These are phyloP conservation scores for Bubo scandiacus DNA, from an alignment of 2,113 vertebrate genomes.

Conservation along the genomic window DNA sequence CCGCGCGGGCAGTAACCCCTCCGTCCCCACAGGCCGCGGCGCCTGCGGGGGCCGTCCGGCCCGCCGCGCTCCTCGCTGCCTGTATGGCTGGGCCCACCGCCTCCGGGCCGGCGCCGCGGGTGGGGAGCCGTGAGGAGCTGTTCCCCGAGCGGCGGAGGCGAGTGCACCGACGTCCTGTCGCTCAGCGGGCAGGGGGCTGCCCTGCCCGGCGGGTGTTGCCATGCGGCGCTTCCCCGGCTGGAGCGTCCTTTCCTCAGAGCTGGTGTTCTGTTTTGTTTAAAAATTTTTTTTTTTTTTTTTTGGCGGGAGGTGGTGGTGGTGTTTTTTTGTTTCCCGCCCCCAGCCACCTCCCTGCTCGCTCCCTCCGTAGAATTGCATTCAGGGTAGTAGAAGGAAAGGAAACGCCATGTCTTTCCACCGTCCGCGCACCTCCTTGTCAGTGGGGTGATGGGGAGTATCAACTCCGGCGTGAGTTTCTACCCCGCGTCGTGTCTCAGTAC, in stretches of 20 bases:
- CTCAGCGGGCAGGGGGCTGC: not conserved
- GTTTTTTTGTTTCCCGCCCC: not conserved
- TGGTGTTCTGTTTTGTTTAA: not conserved
- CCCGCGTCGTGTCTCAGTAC: fast-evolving
- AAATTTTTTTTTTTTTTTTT: no score
- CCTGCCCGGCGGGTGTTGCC: not conserved
- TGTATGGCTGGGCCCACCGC: no score
- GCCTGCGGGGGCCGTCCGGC: not conserved
- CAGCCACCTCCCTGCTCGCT: fast-evolving
- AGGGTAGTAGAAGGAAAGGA: not conserved
- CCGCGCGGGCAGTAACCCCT: not conserved
- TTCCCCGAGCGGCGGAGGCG: not conserved
- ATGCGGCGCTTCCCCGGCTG: not conserved
- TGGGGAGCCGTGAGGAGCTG: not conserved
- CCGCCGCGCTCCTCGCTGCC: not conserved
- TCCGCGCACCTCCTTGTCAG: not conserved
- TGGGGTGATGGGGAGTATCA: fast-evolving
- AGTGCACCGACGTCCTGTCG: fast-evolving
- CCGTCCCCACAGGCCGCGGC: not conserved
- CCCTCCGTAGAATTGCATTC: fast-evolving
- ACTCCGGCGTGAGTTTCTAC: fast-evolving
- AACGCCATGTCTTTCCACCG: fast-evolving
- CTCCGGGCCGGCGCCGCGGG: not conserved
- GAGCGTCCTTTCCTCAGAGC: not conserved
- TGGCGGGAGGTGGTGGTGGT: not conserved